Percentiles rank a stretch among this genome's conserved stretches.
Conservation (phyloP, 2,888 invertebrate genomes). For the Ypsolopha scabrella region DNA sequence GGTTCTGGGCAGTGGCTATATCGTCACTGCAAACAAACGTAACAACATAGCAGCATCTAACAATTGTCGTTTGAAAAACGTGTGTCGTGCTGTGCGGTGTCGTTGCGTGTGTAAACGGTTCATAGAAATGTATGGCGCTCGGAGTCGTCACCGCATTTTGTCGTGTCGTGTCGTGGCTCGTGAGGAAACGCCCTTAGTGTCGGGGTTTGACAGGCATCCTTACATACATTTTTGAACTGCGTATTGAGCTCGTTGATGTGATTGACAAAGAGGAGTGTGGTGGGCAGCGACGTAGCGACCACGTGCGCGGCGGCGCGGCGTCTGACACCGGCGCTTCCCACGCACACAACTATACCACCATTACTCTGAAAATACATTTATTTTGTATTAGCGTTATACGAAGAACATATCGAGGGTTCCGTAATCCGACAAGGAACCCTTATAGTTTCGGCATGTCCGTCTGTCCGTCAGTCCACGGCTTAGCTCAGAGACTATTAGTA, state of each 20-base stretch:
- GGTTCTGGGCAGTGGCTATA: background rate
- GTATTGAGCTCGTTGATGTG: conserved; percentile 73
- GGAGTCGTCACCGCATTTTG: no score
- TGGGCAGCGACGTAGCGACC: conserved; percentile 78
- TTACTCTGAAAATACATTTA: conserved; percentile 22
- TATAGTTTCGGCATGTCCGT: no score
- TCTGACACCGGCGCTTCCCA: conserved; percentile 85
- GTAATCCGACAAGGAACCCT: background rate
- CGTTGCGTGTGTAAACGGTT: no score
- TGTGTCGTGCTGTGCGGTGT: no score
- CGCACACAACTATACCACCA: conserved; percentile 74
- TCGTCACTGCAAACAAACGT: no score
- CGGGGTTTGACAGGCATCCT: background rate
- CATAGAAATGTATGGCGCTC: no score
- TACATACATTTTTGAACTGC: conserved; percentile 80
- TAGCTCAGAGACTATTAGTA: no score
- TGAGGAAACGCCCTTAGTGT: no score
- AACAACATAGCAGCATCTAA: no score
- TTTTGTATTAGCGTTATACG: background rate
- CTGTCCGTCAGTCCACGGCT: no score
- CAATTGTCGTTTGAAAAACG: no score
- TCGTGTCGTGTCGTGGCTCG: no score
- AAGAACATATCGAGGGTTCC: background rate
- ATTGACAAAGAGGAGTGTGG: conserved; percentile 59
- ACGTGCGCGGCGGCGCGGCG: conserved; percentile 83